phyloP scores from a whole-genome alignment of 64 coral and sea anemone species.

The Orbicella faveolata region DNA sequence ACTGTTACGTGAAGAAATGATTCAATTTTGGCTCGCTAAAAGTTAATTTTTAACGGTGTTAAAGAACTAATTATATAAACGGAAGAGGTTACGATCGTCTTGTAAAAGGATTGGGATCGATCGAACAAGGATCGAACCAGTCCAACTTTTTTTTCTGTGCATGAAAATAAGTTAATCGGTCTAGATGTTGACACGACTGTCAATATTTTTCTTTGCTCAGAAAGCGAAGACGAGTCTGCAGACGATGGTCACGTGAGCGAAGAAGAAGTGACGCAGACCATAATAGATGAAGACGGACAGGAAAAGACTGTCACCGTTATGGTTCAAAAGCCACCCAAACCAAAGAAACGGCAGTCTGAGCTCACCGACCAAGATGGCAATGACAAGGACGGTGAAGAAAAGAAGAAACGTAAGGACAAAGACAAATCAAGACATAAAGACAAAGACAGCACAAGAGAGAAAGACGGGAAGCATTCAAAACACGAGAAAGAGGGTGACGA shows the following conservation, averaged over 20 bases:
- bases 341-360: not conserved
- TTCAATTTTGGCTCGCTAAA: no score
- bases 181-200: not conserved
- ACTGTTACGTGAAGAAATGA: no score
- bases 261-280: constrained; percentile 78
- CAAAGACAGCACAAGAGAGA: constrained; percentile 51
- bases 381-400: constrained; percentile 58
- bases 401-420: constrained; percentile 65
- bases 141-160: no score
- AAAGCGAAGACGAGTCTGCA: constrained; percentile 39
- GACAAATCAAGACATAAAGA: constrained; percentile 52
- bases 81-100: no score
- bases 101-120: no score
- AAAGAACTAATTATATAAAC: no score
- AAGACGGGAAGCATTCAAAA: constrained; percentile 69
- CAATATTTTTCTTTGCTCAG: not conserved
- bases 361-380: constrained; percentile 58
- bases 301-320: constrained; percentile 85
- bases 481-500: constrained; percentile 59
- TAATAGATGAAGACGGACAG: constrained; percentile 78
- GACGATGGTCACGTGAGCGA: constrained; percentile 73
- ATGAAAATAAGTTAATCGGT: not conserved
- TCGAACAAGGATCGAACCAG: no score
- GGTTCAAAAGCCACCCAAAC: constrained; percentile 59
- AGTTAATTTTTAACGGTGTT: no score